phyloP scores from a whole-genome alignment of 2,888 invertebrate genomes.

The Nephrotoma appendiculata region DNA sequence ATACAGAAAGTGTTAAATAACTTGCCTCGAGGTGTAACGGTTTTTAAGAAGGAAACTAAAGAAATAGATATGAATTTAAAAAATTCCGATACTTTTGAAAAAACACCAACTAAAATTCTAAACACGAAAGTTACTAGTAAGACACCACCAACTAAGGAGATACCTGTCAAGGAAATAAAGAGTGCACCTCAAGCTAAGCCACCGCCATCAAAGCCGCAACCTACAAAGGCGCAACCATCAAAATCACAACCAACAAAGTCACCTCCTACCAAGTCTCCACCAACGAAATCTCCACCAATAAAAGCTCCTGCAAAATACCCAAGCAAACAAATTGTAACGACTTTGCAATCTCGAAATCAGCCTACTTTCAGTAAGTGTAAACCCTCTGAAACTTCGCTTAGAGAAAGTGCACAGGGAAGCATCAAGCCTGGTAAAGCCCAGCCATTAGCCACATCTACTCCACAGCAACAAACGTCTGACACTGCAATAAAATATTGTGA shows the following conservation, averaged over 20 bases:
- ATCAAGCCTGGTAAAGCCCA: neutral
- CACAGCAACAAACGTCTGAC: neutral
- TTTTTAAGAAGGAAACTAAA: slow-evolving; percentile 10
- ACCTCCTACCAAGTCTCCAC: neutral
- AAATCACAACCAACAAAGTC: neutral
- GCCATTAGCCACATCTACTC: neutral
- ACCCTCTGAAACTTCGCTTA: neutral
- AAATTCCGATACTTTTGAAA: neutral
- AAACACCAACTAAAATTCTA: neutral
- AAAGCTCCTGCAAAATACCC: neutral
- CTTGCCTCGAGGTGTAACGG: slow-evolving; percentile 9
- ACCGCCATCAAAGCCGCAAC: neutral
- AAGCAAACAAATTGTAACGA: neutral
- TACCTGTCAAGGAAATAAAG: slow-evolving; percentile 3
- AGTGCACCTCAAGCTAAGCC: neutral
- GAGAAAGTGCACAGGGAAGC: neutral
- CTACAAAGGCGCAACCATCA: neutral
- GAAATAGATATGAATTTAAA: neutral
- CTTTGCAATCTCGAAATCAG: neutral
- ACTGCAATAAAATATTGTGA: slow-evolving; percentile 21
- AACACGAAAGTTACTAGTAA: neutral
- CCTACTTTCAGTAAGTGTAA: neutral
- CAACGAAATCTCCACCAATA: neutral
- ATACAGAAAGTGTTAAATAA: slow-evolving; percentile 7
- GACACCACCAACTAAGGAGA: neutral